phyloP scores from a whole-genome alignment of 1,140 invertebrate genomes.

The Ectropis grisescens region DNA sequence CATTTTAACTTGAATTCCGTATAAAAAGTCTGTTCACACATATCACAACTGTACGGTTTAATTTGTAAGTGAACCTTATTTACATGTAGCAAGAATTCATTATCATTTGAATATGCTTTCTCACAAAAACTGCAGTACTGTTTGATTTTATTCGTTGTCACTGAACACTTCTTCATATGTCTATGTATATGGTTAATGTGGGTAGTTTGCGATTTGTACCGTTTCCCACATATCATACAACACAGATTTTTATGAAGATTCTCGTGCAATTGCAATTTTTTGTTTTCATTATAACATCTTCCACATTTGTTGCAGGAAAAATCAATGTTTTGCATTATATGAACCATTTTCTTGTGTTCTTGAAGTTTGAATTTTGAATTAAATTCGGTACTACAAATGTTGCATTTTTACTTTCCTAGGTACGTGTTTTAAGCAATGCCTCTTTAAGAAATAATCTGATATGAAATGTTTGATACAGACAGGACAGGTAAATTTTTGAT shows the following conservation, averaged over 20 bases:
- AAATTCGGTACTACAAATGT: slow-evolving; percentile 23
- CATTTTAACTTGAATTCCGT: slow-evolving; percentile 38
- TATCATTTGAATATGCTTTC: slow-evolving; percentile 40
- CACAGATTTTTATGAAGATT: slow-evolving; percentile 27
- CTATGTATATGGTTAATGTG: slow-evolving; percentile 40
- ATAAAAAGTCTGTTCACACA: slow-evolving; percentile 51
- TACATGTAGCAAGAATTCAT: slow-evolving; percentile 45
- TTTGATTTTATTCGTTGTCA: slow-evolving; percentile 7
- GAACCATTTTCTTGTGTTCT: slow-evolving; percentile 43
- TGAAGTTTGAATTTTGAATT: slow-evolving; percentile 42
- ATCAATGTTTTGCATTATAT: slow-evolving; percentile 21
- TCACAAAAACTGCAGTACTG: slow-evolving; percentile 56
- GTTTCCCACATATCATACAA: slow-evolving; percentile 44
- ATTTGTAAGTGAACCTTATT: slow-evolving; percentile 59
- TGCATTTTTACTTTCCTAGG: slow-evolving; percentile 29
- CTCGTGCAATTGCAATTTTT: slow-evolving; percentile 28
- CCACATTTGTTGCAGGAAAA: slow-evolving; percentile 31
- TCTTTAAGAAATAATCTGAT: slow-evolving; percentile 43
- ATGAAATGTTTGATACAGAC: slow-evolving; percentile 50
- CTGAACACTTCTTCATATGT: slow-evolving; percentile 30
- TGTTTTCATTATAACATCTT: slow-evolving; percentile 18
- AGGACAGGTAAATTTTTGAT: slow-evolving; percentile 32
- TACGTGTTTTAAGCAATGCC: slow-evolving; percentile 42
- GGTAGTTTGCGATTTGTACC: slow-evolving; percentile 24
- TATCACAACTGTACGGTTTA: slow-evolving; percentile 54